Evolutionary conservation across 2,888 invertebrate species (phyloP).

Genomic region (Epinotia bilunana): DNA sequence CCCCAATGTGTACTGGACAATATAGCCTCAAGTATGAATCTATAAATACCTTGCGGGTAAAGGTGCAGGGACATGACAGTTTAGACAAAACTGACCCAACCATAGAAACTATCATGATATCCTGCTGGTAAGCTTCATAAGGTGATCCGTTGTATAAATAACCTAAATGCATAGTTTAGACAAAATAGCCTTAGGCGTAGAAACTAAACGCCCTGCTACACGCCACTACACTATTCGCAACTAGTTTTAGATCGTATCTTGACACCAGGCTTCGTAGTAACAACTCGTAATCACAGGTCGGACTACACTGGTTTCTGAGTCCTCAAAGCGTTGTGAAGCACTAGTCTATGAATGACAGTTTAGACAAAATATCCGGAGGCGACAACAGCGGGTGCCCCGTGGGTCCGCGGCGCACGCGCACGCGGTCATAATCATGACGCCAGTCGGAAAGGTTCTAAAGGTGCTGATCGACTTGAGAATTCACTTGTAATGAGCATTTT

Average conservation of each 20-base stretch:
- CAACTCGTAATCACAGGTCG: background rate
- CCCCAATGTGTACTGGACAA: too few relatives aligned
- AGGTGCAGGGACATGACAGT: too few relatives aligned
- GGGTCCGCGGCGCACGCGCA: constrained; percentile 17
- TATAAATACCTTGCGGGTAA: too few relatives aligned
- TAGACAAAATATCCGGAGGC: constrained; percentile 31
- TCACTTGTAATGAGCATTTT: too few relatives aligned
- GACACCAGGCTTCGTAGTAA: background rate
- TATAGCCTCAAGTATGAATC: too few relatives aligned
- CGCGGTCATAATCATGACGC: background rate
- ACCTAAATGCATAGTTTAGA: background rate
- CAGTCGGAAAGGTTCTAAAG: constrained; percentile 14
- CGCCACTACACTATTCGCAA: background rate
- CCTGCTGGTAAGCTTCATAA: background rate
- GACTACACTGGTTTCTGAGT: background rate
- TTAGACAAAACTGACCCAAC: too few relatives aligned
- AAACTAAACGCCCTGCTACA: background rate
- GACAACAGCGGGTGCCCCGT: constrained; percentile 8
- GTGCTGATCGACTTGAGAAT: too few relatives aligned
- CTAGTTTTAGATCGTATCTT: background rate
- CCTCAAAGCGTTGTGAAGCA: background rate
- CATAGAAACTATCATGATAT: background rate
- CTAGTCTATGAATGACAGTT: background rate
- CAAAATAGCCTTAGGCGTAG: constrained; percentile 4
- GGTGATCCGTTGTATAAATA: constrained; percentile 1